These are phyloP conservation scores for Xenentodon cancila DNA, from an alignment of 2,797 vertebrate genomes.

Conservation along the genomic window DNA sequence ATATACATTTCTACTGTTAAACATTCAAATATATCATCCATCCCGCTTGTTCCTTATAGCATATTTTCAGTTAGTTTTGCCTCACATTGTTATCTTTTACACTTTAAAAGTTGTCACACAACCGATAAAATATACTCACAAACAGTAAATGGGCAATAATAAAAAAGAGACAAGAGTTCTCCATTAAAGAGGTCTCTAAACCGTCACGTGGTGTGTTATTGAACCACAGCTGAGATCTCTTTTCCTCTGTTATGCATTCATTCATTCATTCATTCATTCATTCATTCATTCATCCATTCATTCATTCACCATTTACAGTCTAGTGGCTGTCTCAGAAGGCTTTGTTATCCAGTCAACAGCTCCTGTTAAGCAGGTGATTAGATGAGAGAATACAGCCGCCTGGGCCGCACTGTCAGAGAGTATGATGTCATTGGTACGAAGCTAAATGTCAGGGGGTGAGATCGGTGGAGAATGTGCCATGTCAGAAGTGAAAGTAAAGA, in stretches of 20 bases:
- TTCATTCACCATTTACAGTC: constrained; percentile 45
- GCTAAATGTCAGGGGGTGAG: constrained; percentile 63
- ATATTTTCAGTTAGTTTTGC: no score
- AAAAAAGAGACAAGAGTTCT: no score
- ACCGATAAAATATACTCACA: no score
- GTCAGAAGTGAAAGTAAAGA: constrained; percentile 35
- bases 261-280: constrained; percentile 26
- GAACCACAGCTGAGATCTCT: neutral
- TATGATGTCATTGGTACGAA: constrained; percentile 50
- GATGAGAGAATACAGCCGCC: constrained; percentile 61
- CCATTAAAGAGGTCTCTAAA: constrained; percentile 3
- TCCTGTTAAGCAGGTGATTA: constrained; percentile 68
- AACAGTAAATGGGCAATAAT: no score
- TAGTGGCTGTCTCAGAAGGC: constrained; percentile 45
- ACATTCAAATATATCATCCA: no score
- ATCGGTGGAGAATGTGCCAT: constrained; percentile 48
- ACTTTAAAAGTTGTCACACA: no score
- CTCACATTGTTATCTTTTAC: no score
- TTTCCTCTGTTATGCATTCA: neutral
- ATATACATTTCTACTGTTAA: no score
- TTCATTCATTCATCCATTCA: constrained; percentile 26
- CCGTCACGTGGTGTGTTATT: constrained; percentile 15
- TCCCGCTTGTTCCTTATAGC: no score
- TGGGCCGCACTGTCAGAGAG: constrained; percentile 34
- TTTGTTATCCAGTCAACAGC: constrained; percentile 66